These are phyloP conservation scores for Ctenodactylus gundi DNA, from an alignment of 2,113 vertebrate species.

Conservation along the genomic window DNA sequence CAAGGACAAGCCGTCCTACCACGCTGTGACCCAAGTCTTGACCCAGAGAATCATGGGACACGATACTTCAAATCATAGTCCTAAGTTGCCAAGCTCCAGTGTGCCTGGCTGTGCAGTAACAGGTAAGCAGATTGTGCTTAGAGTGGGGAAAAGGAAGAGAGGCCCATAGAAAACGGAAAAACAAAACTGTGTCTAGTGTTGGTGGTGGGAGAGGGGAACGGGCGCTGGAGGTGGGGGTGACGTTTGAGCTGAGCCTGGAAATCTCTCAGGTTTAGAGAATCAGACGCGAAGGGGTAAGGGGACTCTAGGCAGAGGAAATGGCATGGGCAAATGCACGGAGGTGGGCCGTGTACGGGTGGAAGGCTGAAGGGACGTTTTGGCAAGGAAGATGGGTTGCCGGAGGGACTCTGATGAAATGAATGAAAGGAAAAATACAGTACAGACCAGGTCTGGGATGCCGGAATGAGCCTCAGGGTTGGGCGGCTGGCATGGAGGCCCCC, in stretches of 20 bases:
- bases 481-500: background rate
- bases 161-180: background rate
- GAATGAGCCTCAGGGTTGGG: background rate
- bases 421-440: no score
- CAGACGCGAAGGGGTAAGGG: background rate
- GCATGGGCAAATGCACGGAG: background rate
- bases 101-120: background rate
- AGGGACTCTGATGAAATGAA: background rate
- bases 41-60: background rate
- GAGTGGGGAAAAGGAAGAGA: background rate
- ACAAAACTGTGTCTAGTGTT: background rate
- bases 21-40: background rate
- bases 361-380: background rate
- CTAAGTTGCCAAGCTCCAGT: background rate
- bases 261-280: conserved; percentile 10
- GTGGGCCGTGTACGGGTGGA: background rate
- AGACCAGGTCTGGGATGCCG: background rate
- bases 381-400: background rate
- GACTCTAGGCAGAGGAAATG: background rate
- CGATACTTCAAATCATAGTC: background rate
- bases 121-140: background rate
- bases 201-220: background rate
- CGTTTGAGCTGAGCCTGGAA: background rate
- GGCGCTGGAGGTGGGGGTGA: background rate
- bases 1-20: background rate